Conservation (phyloP, 2,888 invertebrate genomes). For the Sialis lutaria region DNA sequence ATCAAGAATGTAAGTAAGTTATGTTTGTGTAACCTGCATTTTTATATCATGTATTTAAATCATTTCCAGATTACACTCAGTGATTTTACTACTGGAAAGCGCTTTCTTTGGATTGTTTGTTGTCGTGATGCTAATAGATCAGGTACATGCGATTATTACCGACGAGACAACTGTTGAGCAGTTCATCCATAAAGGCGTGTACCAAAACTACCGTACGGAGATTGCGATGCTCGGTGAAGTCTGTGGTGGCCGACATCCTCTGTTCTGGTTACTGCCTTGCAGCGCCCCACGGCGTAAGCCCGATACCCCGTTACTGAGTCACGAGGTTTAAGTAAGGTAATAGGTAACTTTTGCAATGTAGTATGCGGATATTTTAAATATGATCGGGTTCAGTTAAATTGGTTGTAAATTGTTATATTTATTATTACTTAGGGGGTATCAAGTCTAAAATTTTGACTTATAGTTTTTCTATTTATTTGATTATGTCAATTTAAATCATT, state of each 20-base stretch:
- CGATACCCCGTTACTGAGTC: constrained; percentile 22
- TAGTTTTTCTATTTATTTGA: too few species aligned
- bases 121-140: constrained; percentile 70
- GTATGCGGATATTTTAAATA: neutral
- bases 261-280: constrained; percentile 57
- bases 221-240: constrained; percentile 56
- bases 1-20: constrained; percentile 49
- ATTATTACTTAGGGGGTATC: too few species aligned
- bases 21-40: neutral
- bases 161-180: constrained; percentile 76
- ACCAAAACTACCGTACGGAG: constrained; percentile 41
- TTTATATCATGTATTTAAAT: neutral
- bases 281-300: constrained; percentile 27
- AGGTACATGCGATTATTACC: constrained; percentile 64
- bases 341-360: neutral
- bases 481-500: too few species aligned
- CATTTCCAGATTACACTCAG: constrained; percentile 57
- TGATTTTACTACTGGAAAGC: constrained; percentile 63
- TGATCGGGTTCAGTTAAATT: too few species aligned
- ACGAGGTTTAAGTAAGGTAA: constrained; percentile 19
- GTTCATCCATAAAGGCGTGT: constrained; percentile 47
- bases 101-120: constrained; percentile 79
- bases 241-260: constrained; percentile 56
- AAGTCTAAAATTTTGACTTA: too few species aligned
- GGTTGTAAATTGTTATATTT: too few species aligned